phyloP scores from a whole-genome alignment of 2,888 invertebrate genomes.

The Rhagonycha lutea region DNA sequence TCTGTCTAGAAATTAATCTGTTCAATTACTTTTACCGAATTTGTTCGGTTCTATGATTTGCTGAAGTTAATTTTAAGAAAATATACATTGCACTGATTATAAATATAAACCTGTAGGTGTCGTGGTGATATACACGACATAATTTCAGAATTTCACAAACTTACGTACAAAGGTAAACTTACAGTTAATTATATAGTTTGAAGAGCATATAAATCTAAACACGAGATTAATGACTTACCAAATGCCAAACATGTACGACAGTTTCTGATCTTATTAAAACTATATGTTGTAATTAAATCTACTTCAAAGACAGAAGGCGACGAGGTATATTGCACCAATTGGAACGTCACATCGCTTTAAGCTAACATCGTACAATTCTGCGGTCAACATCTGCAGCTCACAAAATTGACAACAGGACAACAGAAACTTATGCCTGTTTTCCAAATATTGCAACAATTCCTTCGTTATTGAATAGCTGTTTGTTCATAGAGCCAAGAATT shows the following conservation, averaged over 20 bases:
- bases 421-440: neutral
- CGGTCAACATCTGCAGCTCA: constrained; percentile 14
- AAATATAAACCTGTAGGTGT: neutral
- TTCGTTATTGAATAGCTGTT: neutral
- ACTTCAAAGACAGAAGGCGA: constrained; percentile 16
- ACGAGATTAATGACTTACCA: constrained; percentile 14
- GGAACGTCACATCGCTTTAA: constrained; percentile 16
- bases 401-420: neutral
- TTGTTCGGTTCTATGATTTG: neutral
- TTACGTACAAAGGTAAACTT: constrained; percentile 5
- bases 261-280: constrained; percentile 19
- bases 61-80: neutral
- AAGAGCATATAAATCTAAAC: constrained; percentile 9
- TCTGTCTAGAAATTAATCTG: neutral
- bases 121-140: neutral
- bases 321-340: constrained; percentile 14
- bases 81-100: neutral
- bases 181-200: constrained; percentile 9
- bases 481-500: neutral
- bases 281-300: constrained; percentile 19
- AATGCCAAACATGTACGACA: constrained; percentile 18
- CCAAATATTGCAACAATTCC: neutral
- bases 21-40: neutral
- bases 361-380: constrained; percentile 10
- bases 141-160: neutral